Conservation (phyloP, 2,113 vertebrate genomes). For the Cepphus grylle region DNA sequence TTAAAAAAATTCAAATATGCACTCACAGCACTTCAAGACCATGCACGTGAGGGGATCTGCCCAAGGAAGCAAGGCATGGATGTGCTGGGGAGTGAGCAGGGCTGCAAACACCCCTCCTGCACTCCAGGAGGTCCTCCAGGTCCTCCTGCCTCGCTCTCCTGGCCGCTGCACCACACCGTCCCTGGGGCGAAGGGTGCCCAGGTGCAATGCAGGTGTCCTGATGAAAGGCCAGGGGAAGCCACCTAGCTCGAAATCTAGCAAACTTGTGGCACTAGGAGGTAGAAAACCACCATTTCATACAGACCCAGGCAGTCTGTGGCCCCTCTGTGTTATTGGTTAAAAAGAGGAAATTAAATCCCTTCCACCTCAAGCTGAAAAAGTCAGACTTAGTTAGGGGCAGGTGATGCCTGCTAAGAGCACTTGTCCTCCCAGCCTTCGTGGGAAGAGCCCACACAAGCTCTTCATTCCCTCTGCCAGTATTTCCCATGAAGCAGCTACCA, state of each 20-base stretch:
- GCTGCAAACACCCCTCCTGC: not conserved
- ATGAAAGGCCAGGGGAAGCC: not conserved
- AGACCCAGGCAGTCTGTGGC: not conserved
- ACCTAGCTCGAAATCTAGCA: not conserved
- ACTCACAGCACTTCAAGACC: not conserved
- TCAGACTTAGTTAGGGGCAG: not conserved
- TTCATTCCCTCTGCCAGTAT: not conserved
- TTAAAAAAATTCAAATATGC: not conserved
- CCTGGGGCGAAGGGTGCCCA: not conserved
- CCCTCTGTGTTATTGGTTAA: not conserved
- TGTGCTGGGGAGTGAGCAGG: too few species aligned
- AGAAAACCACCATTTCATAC: not conserved
- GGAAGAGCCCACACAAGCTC: not conserved
- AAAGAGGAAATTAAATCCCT: not conserved
- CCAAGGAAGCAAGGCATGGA: not conserved
- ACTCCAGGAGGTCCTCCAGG: not conserved
- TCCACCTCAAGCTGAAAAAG: not conserved
- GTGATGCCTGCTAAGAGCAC: not conserved
- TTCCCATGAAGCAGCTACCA: not conserved
- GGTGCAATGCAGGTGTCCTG: accelerated
- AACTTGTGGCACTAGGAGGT: not conserved
- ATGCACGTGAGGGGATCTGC: not conserved
- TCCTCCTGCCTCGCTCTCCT: not conserved
- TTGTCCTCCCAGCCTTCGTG: not conserved
- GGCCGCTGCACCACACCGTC: not conserved